A percentile compares a stretch with the other conserved stretches of the same genome.
Conservation (phyloP, 2,888 invertebrate genomes). For the Hypomecis atomaria region DNA sequence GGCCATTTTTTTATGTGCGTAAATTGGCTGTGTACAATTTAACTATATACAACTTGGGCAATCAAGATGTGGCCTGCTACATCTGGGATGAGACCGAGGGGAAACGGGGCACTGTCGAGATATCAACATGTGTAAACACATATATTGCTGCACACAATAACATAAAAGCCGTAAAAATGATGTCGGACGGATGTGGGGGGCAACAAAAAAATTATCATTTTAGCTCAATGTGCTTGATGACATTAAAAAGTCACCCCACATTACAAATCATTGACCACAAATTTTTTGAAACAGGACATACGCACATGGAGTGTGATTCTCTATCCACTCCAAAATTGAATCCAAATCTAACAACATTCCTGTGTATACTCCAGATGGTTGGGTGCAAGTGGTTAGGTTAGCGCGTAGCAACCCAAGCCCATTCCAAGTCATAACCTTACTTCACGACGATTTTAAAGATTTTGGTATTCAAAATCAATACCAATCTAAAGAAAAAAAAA, state of each 20-base stretch:
- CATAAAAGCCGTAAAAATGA: slow-evolving; percentile 34
- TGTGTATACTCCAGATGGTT: slow-evolving; percentile 46
- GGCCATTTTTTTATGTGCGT: no score
- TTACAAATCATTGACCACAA: slow-evolving; percentile 14
- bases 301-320: slow-evolving; percentile 45
- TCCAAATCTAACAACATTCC: slow-evolving; percentile 45
- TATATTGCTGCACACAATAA: not conserved
- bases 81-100: no score
- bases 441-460: no score
- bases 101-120: no score
- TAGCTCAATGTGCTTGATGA: no score
- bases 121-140: not conserved
- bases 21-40: no score
- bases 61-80: no score
- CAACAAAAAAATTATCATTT: slow-evolving; percentile 44
- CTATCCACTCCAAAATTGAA: slow-evolving; percentile 49
- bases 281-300: slow-evolving; percentile 40
- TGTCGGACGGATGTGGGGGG: slow-evolving; percentile 45
- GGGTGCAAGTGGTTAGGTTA: slow-evolving; percentile 31
- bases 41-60: no score
- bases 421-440: no score
- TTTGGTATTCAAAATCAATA: no score
- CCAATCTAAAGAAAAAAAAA: no score
- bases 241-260: slow-evolving; percentile 25
- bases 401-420: no score